phyloP scores from a whole-genome alignment of 2,113 vertebrate genomes.

The Catharus minimus region DNA sequence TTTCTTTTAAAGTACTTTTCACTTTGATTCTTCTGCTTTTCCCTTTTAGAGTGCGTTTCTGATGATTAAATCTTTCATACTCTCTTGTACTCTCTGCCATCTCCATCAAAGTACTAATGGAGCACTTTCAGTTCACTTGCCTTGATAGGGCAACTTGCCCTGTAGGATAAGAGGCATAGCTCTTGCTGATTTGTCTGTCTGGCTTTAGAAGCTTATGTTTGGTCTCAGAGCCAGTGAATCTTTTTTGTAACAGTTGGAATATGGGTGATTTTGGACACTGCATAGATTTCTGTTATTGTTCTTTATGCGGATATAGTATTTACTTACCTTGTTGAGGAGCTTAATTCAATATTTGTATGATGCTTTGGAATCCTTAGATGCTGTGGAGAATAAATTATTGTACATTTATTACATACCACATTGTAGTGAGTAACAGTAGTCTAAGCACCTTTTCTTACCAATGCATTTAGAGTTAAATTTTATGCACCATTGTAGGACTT shows the following conservation, averaged over 20 bases:
- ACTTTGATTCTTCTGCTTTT: not conserved
- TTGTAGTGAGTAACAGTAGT: not conserved
- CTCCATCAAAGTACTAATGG: not conserved
- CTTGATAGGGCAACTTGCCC: not conserved
- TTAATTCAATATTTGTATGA: slow-evolving; percentile 27
- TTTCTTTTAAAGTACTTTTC: slow-evolving; percentile 21
- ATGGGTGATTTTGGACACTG: not conserved
- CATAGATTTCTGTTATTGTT: not conserved
- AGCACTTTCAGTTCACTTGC: not conserved
- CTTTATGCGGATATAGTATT: not conserved
- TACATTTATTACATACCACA: not conserved
- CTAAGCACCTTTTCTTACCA: not conserved
- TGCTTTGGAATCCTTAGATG: not conserved
- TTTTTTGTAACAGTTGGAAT: not conserved
- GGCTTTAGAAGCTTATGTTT: not conserved
- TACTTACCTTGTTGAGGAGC: not conserved
- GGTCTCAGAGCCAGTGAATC: not conserved
- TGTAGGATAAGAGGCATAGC: not conserved
- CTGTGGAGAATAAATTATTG: not conserved
- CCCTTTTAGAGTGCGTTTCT: not conserved
- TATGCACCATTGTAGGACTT: not conserved
- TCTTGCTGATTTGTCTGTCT: not conserved
- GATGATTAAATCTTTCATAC: slow-evolving; percentile 1
- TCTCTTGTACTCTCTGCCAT: not conserved
- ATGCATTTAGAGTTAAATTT: not conserved